phyloP scores from a whole-genome alignment of 2,888 invertebrate genomes.

The Zeuzera pyrina region DNA sequence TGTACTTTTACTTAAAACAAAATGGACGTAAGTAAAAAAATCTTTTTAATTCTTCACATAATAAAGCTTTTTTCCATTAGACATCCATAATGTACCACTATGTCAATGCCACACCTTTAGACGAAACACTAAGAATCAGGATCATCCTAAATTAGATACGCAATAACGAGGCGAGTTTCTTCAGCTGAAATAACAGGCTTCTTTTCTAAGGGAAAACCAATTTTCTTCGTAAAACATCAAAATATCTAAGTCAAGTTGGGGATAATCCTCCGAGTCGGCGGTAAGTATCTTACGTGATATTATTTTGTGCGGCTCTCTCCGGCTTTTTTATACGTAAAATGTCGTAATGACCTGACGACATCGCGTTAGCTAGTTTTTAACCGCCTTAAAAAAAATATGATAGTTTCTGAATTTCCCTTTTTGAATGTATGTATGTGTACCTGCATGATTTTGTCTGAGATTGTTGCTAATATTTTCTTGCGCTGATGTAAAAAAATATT shows the following conservation, averaged over 20 bases:
- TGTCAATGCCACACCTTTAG: constrained; percentile 45
- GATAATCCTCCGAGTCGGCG: constrained; percentile 42
- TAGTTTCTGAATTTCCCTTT: no score
- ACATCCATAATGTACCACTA: no score
- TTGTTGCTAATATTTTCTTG: no score
- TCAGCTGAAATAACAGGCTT: constrained; percentile 44
- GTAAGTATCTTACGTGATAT: constrained; percentile 40
- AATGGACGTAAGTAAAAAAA: no score
- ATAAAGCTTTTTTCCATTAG: no score
- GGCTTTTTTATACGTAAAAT: constrained; percentile 13
- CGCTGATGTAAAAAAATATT: no score
- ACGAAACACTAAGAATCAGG: constrained; percentile 40
- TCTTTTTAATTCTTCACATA: no score
- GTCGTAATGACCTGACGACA: constrained; percentile 10
- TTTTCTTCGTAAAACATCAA: constrained; percentile 54
- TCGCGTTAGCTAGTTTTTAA: no score
- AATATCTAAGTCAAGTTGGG: constrained; percentile 53
- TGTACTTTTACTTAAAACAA: no score
- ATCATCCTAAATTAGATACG: constrained; percentile 58
- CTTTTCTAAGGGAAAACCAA: constrained; percentile 53
- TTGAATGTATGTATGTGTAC: no score
- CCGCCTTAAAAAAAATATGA: no score
- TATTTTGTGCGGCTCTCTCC: not conserved
- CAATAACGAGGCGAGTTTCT: constrained; percentile 37
- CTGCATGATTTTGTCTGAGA: no score